phyloP scores from a whole-genome alignment of 2,888 invertebrate genomes.

The Onthophagus sagittarius region DNA sequence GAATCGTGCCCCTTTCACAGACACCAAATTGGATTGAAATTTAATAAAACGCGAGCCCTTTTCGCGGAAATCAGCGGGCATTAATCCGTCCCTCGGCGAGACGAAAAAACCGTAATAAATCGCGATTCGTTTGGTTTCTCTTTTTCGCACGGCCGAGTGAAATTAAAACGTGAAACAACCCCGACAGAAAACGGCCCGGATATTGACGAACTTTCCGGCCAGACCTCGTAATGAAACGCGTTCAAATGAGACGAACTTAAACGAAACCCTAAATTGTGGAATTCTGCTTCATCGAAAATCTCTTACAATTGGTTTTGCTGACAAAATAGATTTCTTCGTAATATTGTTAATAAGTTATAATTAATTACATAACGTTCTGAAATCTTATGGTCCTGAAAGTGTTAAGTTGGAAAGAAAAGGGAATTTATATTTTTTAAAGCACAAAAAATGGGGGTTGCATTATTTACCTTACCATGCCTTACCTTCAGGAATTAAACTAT shows the following conservation, averaged over 20 bases:
- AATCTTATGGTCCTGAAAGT: no score
- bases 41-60: not conserved
- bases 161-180: not conserved
- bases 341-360: no score
- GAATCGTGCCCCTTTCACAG: not conserved
- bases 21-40: not conserved
- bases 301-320: not conserved
- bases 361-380: no score
- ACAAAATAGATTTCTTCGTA: not conserved
- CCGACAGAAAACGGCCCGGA: not conserved
- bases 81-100: not conserved
- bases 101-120: not conserved
- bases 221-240: not conserved
- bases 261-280: not conserved
- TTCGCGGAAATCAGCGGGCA: not conserved
- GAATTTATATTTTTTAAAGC: no score
- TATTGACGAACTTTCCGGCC: not conserved
- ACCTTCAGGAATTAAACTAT: no score
- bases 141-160: not conserved
- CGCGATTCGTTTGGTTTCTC: not conserved
- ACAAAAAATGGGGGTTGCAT: no score
- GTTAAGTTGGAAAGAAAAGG: no score
- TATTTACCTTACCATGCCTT: no score
- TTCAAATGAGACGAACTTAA: not conserved
- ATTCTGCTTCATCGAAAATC: no score